Base-by-base conservation (phyloP, 2,888 invertebrate genomes). In the Xylocampa areola region DNA sequence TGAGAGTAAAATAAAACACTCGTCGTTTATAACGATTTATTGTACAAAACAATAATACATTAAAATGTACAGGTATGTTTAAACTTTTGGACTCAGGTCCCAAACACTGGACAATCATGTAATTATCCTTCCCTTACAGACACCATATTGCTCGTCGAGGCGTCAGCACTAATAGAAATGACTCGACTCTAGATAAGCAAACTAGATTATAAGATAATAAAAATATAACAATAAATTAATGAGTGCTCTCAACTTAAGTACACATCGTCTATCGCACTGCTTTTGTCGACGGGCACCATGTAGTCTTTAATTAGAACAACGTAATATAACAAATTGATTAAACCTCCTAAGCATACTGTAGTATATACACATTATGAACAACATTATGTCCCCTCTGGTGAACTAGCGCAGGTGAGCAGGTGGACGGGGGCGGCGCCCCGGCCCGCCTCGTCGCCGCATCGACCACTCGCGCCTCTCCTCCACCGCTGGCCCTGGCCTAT, bases 31-130 rank as follows among this genome's bases (percentile, higher is more conserved):
- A 94, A 94, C 93, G 94, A 92, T 94, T 94, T 94, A 94, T 94
- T 94, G 93, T 94, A 94, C 92, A 94, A 94, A 94, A 94, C 94
- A 94, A 94, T 94, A 93, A 93, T 94, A 94, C 94, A 94, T 94
- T 94, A 94, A 94, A 94, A 94, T 94, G 94, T 94, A 94, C 94
- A 94, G 94, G 94, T 94, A 94, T 94, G 92, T 94, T 93, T 92
- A 89, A 91, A 89, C 89, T 91, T 90, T 89, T 90, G 92, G 94
- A 93, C 93, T 88, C 88, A 84, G 87, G 93, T 91, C 92, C 93
- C 92, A 92, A 94, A 94, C 91, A 90, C 88, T 91, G 92, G 92
- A 92, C 91, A 92, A 90, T 84, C 85, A 82, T 88, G 81, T 88
- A 86, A 81, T 84, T 91, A 91, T 91, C 94, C 92, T 90, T 91